Evolutionary conservation across 2,797 vertebrate genomes (phyloP), one percentile per base, ranked within the genome.

Genomic region (Tragelaphus oryx): DNA sequence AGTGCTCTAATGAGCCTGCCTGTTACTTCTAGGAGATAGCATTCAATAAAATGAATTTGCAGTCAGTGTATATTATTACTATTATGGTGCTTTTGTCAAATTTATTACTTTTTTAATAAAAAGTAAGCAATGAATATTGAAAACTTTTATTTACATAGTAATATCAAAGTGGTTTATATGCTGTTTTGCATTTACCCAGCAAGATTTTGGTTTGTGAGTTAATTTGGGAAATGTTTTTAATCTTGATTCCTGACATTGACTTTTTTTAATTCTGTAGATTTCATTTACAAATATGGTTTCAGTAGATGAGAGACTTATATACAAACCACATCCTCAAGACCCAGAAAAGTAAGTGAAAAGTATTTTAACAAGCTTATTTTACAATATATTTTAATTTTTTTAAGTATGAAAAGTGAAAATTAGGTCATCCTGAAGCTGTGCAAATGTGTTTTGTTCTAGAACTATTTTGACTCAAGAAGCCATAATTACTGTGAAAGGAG

Each of bases 241-340:
- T 80, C n/a, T 59, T 88, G 3, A 10, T 93, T 95, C 93, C 57
- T 26, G 71, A 46, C 83, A 79, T 83, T 81, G 52, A 52, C 26
- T 26, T 48, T 83, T 76, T 68, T 79, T 55, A 28, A n/a, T 83
- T 97, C 91, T 74, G 0, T 97, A 99, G 99, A 99, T 99, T 98
- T 99, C 99, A 2, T 99, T 99, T 97, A 99, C 99, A 96, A 99
- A 99, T 97, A 97, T 99, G 94, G 99, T 99, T 71, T 99, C 99
- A 1, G 99, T 99, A 87, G 99, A 99, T 95, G 99, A 99, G 98
- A 99, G 98, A 96, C 98, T 99, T 26, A 98, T 98, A 18, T 99
- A 99, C 97, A 99, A 99, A 97, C 99, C 99, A n/a, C 99, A 99
- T 92, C 99, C 99, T 85, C 98, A 99, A 10, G 98, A 99, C 88